Conservation (phyloP, 1,140 invertebrate genomes). For the Campoletis sonorensis region DNA sequence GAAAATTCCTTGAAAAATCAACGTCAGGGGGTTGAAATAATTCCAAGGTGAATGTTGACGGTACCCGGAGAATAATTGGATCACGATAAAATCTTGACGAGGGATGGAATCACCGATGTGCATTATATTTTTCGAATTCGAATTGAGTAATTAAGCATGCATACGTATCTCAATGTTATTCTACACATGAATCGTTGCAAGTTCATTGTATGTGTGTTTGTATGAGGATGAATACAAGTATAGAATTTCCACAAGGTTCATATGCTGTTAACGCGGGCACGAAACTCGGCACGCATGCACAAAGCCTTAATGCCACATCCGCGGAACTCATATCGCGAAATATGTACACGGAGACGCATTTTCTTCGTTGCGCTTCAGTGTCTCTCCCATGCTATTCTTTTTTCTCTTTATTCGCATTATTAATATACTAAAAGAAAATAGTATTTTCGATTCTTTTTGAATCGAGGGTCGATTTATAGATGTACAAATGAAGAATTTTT, state of each 20-base stretch:
- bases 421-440: too few species aligned
- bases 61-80: slow-evolving; percentile 28
- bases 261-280: slow-evolving; percentile 24
- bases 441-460: neutral
- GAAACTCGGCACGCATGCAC: slow-evolving; percentile 35
- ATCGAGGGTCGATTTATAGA: too few species aligned
- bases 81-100: slow-evolving; percentile 25
- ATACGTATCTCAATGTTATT: neutral
- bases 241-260: slow-evolving; percentile 30
- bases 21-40: neutral
- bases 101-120: slow-evolving; percentile 24
- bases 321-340: slow-evolving; percentile 4
- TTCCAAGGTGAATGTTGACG: slow-evolving; percentile 2
- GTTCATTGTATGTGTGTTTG: neutral
- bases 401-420: neutral
- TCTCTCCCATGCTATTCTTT: slow-evolving; percentile 19
- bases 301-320: slow-evolving; percentile 39
- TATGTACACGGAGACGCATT: slow-evolving; percentile 3
- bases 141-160: slow-evolving; percentile 37
- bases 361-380: slow-evolving; percentile 42
- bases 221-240: slow-evolving; percentile 28
- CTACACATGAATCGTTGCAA: neutral
- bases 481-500: too few species aligned
- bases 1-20: neutral
- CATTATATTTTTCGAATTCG: slow-evolving; percentile 32